A percentile compares a stretch with the other conserved stretches of the same genome.
phyloP scores from a whole-genome alignment of 2,888 invertebrate species.

The Ornithoptera priamus region DNA sequence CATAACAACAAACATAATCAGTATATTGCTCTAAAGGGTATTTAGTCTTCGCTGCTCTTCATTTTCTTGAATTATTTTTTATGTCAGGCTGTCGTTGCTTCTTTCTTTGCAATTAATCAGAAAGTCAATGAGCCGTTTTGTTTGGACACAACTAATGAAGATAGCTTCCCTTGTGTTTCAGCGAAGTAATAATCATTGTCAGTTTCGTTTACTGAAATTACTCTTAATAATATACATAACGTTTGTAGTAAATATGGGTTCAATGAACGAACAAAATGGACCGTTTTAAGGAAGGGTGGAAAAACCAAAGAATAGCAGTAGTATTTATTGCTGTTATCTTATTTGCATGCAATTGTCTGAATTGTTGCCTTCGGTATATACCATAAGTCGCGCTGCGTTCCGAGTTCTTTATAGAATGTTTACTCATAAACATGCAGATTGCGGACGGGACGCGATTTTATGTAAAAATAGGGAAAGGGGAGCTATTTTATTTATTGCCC shows the following conservation, averaged over 20 bases:
- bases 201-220: background rate
- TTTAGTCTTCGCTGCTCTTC: constrained; percentile 20
- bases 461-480: constrained; percentile 75
- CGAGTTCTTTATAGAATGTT: constrained; percentile 78
- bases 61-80: constrained; percentile 50
- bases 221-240: background rate
- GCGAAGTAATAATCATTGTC: constrained; percentile 35
- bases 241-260: constrained; percentile 36
- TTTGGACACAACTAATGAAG: constrained; percentile 73
- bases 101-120: constrained; percentile 74
- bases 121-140: constrained; percentile 77
- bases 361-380: constrained; percentile 63
- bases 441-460: constrained; percentile 78
- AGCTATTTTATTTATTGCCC: constrained; percentile 77
- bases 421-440: constrained; percentile 80
- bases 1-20: background rate
- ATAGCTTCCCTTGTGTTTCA: constrained; percentile 68
- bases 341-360: constrained; percentile 77
- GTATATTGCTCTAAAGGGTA: constrained; percentile 19
- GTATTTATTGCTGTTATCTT: constrained; percentile 74
- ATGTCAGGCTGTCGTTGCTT: constrained; percentile 68
- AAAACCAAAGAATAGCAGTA: constrained; percentile 52
- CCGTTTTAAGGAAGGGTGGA: constrained; percentile 52
- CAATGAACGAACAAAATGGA: constrained; percentile 55
- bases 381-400: constrained; percentile 52